Evolutionary conservation across 92 coral and sea anemone genomes (phyloP).

Genomic region (Palythoa grandis): DNA sequence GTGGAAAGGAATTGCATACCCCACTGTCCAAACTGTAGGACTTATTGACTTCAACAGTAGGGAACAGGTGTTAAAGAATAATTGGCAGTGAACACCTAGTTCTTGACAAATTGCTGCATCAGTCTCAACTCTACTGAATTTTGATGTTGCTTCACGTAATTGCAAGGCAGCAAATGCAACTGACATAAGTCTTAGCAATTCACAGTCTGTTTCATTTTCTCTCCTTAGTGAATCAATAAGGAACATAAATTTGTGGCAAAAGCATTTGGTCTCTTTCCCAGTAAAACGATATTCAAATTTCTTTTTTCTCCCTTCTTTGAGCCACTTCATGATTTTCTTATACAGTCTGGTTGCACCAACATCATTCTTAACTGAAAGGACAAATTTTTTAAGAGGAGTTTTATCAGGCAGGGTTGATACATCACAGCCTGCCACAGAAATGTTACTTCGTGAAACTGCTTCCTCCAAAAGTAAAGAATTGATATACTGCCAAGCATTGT

Average conservation of each 20-base stretch:
- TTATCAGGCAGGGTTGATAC: constrained; percentile 50
- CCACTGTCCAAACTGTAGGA: constrained; percentile 76
- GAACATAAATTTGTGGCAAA: constrained; percentile 53
- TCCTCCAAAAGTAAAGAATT: constrained; percentile 58
- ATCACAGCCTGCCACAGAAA: constrained; percentile 42
- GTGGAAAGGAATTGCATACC: constrained; percentile 76
- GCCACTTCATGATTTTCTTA: constrained; percentile 53
- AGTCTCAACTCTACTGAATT: constrained; percentile 58
- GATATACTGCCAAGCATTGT: constrained; percentile 65
- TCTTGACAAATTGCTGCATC: constrained; percentile 46
- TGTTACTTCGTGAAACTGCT: constrained; percentile 50
- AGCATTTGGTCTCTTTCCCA: constrained; percentile 71
- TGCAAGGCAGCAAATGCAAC: constrained; percentile 62
- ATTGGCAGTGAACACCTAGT: constrained; percentile 52
- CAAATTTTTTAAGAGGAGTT: constrained; percentile 52
- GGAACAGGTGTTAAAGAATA: constrained; percentile 59
- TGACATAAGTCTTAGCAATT: constrained; percentile 50
- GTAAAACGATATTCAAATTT: constrained; percentile 66
- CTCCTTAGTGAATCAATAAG: constrained; percentile 51
- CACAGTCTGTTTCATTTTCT: constrained; percentile 50
- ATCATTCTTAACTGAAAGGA: constrained; percentile 52
- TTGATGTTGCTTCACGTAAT: constrained; percentile 64
- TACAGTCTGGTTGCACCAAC: constrained; percentile 53
- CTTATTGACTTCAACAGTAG: constrained; percentile 56
- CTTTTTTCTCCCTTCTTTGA: constrained; percentile 54